phyloP scores from a whole-genome alignment of 2,888 invertebrate genomes.

The Philereme transversata region DNA sequence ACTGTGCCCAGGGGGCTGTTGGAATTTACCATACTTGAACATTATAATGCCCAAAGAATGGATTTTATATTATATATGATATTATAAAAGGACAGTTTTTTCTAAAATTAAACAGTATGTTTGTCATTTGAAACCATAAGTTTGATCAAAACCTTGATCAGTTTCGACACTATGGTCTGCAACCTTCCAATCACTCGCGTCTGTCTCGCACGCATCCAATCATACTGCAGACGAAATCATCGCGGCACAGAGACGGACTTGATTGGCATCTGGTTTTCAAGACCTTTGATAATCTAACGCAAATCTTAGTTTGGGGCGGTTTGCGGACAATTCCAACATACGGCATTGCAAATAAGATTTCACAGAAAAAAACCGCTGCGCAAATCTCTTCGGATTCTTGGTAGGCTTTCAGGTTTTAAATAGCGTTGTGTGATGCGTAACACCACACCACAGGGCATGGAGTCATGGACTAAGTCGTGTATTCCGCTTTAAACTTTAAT shows the following conservation, averaged over 20 bases:
- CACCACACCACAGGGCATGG: too few relatives aligned
- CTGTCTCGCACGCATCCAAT: constrained; percentile 32
- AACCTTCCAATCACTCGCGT: constrained; percentile 6
- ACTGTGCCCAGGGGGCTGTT: neutral
- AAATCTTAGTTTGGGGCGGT: neutral
- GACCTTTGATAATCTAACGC: constrained; percentile 43
- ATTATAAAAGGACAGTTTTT: too few relatives aligned
- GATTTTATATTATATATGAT: too few relatives aligned
- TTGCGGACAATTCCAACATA: neutral
- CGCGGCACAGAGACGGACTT: constrained; percentile 16
- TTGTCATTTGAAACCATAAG: neutral
- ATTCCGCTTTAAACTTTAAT: too few relatives aligned
- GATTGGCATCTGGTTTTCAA: constrained; percentile 34
- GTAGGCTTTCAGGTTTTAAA: too few relatives aligned
- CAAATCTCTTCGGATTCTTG: too few relatives aligned
- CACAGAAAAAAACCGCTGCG: neutral
- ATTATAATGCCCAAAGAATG: too few relatives aligned
- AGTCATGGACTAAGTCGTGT: too few relatives aligned
- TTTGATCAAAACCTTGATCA: neutral
- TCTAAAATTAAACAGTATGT: too few relatives aligned
- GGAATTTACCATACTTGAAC: neutral
- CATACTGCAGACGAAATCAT: constrained; percentile 39
- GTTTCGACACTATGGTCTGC: neutral
- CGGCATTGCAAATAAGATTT: neutral
- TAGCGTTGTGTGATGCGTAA: too few relatives aligned